Conservation (phyloP, 1,140 invertebrate species). For the Protaetia brevitarsis region DNA sequence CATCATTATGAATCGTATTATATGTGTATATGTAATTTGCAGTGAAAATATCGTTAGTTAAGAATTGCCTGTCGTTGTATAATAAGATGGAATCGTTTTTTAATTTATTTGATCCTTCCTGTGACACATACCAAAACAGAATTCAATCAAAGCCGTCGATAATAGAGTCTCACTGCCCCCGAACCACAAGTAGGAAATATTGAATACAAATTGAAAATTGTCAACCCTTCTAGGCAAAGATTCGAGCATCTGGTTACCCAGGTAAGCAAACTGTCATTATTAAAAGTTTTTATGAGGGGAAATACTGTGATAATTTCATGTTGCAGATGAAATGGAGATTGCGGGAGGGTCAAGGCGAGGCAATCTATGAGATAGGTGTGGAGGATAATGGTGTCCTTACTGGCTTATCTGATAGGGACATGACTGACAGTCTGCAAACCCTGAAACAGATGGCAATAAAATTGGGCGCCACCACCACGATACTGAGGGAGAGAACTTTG, state of each 20-base stretch:
- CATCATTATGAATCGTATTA: no score
- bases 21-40: no score
- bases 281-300: background rate
- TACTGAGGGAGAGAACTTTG: constrained; percentile 53
- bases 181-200: constrained; percentile 89
- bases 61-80: no score
- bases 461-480: constrained; percentile 75
- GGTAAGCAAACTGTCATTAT: constrained; percentile 48
- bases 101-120: constrained; percentile 70
- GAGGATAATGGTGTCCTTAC: constrained; percentile 86
- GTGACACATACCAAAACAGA: constrained; percentile 31
- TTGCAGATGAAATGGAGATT: constrained; percentile 82
- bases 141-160: constrained; percentile 38
- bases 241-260: constrained; percentile 89
- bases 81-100: constrained; percentile 71
- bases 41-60: no score
- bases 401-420: constrained; percentile 75
- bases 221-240: constrained; percentile 77
- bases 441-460: constrained; percentile 81
- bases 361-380: constrained; percentile 95
- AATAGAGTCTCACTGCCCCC: constrained; percentile 56
- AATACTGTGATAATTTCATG: constrained; percentile 5
- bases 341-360: constrained; percentile 85
- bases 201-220: constrained; percentile 89
- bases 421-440: constrained; percentile 78